Base-by-base conservation (phyloP, 1,140 invertebrate species). In the Megathymus violae region DNA sequence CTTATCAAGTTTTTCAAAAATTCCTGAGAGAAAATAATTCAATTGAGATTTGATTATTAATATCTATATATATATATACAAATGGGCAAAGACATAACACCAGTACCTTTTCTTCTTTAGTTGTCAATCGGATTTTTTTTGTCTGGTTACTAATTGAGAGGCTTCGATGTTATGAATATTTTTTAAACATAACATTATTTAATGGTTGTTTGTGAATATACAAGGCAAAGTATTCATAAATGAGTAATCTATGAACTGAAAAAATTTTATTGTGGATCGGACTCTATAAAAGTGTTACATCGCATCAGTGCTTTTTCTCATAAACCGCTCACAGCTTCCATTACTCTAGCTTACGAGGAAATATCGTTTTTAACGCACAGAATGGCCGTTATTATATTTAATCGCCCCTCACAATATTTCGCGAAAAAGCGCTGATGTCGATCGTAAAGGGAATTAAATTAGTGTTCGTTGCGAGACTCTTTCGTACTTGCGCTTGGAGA, bases 321-420 rank as follows among this genome's bases (percentile, higher is more conserved):
- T 40, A 56, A 56, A 43, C 52, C 43, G 52, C 19, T 56, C 51
- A 13, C 19, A 56, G 43, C 51, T 56, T 56, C 52, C 61, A 62
- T 62, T 52, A 62, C 61, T 52, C 31, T 54, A 25, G 44, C 54
- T 54, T 36, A 63, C 61, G 61, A 63, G 38, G n/a, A 43, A 54
- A 54, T 52, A 38, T 43, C 40, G 61, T 54, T 62, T 62, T 52
- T 62, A 54, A 62, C 52, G 41, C 13, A 62, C 61, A 62, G 36
- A 54, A 50, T 52, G 11, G 48, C 46, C 61, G 48, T 62, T 62
- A 56, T 56, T 56, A 62, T 38, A 62, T 62, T 52, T 62, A 62
- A 62, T 62, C 60, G 48, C 43, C 48, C 60, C 48, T 62, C 50
- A 43, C 34, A 52, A 62, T 62, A 52, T 62, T 62, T 52, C 48